Base-by-base conservation (phyloP, 2,797 vertebrate species). In the Vireo griseus region DNA sequence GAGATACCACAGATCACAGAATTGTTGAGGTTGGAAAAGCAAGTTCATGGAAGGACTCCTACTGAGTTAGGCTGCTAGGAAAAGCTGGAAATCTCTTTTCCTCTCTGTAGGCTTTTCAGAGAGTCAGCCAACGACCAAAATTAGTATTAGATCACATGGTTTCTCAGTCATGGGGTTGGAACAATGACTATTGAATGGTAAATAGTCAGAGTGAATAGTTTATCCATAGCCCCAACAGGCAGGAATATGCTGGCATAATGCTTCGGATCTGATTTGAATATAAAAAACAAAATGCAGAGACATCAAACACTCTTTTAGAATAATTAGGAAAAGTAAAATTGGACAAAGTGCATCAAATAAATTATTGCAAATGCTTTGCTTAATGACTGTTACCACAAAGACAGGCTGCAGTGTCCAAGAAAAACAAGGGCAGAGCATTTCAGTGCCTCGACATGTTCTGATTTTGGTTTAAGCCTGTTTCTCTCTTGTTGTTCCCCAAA, bases 51-150 rank as follows among this genome's bases (percentile, higher is more conserved):
- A 87, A 89, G 44, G 88, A 22, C 39, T 88, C 68, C 76, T 50
- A 14, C 72, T 40, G 67, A 91, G 50, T 21, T 35, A 50, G 31
- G 74, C 51, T 91, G 47, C 16, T 65, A 83, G 52, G 33, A 83
- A 84, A 86, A 83, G 50, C 52, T 92, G 58, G 75, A 95, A 93
- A 78, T 85, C 84, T 83, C 62, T 95, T 71, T 92, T 92, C 45
- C 63, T 91, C 67, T 76, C 74, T 77, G 81, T 68, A 55, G 82
- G 57, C 21, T 87, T 95, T 95, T 85, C 65, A 82, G 65, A 62
- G 50, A 68, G 75, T 28, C 67, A 83, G 84, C 72, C 90, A 94
- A 94, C 47, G 74, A 76, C 54, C 69, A 86, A 90, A 95, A 95
- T 86, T 79, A 95, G 75, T 77, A 68, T 73, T 74, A 87, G 50